phyloP scores from a whole-genome alignment of 2,888 invertebrate species.

The Pantelozetes paolii region DNA sequence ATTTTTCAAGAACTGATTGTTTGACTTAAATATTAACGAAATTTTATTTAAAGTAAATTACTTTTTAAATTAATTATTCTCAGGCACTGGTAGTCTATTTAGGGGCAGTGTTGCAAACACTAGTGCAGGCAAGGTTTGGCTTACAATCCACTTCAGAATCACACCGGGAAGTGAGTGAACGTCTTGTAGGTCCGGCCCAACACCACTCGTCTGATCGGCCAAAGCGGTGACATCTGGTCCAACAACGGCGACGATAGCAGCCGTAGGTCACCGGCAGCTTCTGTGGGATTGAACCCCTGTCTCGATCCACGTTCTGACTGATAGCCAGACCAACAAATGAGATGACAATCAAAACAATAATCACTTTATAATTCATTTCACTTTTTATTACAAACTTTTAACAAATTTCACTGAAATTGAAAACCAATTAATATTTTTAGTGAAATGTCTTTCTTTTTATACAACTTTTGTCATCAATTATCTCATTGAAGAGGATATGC shows the following conservation, averaged over 20 bases:
- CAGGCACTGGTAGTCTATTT: not conserved
- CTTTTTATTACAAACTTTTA: not conserved
- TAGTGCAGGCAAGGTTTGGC: not conserved
- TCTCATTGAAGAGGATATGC: not conserved
- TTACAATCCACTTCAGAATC: not conserved
- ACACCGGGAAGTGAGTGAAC: not conserved
- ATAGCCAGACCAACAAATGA: not conserved
- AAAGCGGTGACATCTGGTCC: not conserved
- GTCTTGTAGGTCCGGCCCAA: not conserved
- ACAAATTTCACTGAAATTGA: not conserved
- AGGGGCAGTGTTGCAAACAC: not conserved
- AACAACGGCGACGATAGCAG: not conserved
- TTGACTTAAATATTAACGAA: no score
- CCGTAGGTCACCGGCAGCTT: not conserved
- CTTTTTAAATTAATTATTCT: no score
- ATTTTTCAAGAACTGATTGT: no score
- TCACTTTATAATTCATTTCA: not conserved
- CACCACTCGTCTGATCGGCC: conserved; percentile 9
- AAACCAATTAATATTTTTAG: no score
- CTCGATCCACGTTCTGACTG: not conserved
- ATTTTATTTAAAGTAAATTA: no score
- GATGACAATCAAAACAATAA: not conserved
- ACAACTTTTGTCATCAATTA: not conserved
- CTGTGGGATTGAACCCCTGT: not conserved
- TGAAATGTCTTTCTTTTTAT: no score